These are phyloP conservation scores for Dufourea novaeangliae DNA, from an alignment of 1,140 invertebrate species.

Conservation along the genomic window DNA sequence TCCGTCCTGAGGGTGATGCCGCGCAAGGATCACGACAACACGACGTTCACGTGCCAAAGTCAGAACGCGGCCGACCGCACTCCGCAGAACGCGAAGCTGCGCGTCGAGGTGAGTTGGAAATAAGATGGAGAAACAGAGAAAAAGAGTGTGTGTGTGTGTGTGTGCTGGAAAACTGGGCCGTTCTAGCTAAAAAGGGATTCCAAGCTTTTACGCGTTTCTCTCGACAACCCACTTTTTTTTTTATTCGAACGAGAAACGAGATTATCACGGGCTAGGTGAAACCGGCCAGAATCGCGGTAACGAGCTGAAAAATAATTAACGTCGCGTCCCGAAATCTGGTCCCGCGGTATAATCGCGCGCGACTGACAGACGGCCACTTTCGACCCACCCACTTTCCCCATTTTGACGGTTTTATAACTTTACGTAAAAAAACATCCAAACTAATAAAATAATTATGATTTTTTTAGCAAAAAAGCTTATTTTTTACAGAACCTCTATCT, in stretches of 20 bases:
- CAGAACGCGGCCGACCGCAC: slow-evolving; percentile 92
- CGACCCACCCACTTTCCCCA: neutral
- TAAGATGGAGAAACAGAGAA: neutral
- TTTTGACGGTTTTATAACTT: no score
- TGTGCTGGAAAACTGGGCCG: slow-evolving; percentile 36
- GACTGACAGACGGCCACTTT: slow-evolving; percentile 17
- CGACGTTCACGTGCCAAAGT: slow-evolving; percentile 94
- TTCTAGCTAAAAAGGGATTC: slow-evolving; percentile 32
- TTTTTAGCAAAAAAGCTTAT: no score
- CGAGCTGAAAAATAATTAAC: slow-evolving; percentile 64
- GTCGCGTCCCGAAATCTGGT: slow-evolving; percentile 54
- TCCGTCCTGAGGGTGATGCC: slow-evolving; percentile 93
- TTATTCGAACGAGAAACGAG: slow-evolving; percentile 39
- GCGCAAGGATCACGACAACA: slow-evolving; percentile 93
- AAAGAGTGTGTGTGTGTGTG: no score
- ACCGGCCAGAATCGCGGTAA: slow-evolving; percentile 48
- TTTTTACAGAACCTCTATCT: no score
- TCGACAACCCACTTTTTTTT: slow-evolving; percentile 13
- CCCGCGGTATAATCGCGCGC: slow-evolving; percentile 50
- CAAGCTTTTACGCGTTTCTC: slow-evolving; percentile 36
- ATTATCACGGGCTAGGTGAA: slow-evolving; percentile 53
- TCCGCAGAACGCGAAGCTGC: slow-evolving; percentile 89
- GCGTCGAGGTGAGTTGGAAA: slow-evolving; percentile 86
- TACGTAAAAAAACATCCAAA: no score
- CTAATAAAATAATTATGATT: no score